Conservation (phyloP, 2,888 invertebrate species). For the Bibio marci region DNA sequence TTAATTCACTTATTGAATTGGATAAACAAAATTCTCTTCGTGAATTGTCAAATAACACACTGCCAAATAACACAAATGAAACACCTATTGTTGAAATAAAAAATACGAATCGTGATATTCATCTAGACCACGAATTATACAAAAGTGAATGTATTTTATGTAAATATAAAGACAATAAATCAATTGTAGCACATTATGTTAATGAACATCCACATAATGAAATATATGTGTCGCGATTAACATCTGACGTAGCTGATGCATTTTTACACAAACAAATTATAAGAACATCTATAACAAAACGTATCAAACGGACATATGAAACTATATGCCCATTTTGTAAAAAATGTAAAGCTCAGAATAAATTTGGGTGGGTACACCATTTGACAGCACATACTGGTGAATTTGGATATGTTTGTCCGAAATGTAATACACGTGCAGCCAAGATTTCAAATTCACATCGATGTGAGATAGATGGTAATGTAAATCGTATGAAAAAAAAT, state of each 20-base stretch:
- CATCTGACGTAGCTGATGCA: constrained; percentile 30
- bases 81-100: too few relatives aligned
- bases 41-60: too few relatives aligned
- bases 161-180: too few relatives aligned
- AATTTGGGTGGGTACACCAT: constrained; percentile 38
- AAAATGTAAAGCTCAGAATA: neutral
- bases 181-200: constrained; percentile 35
- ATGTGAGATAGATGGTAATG: too few relatives aligned
- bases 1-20: too few relatives aligned
- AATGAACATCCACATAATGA: constrained; percentile 44
- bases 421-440: constrained; percentile 29
- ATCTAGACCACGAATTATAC: too few relatives aligned
- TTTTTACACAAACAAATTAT: too few relatives aligned
- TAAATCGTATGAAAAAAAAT: neutral
- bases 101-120: too few relatives aligned
- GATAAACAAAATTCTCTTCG: too few relatives aligned
- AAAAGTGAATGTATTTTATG: too few relatives aligned
- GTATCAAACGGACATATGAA: neutral
- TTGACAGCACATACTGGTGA: constrained; percentile 64
- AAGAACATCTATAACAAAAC: constrained; percentile 13
- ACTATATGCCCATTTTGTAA: neutral
- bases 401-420: constrained; percentile 45
- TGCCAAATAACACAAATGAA: too few relatives aligned
- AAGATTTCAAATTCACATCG: too few relatives aligned
- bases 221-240: constrained; percentile 43